phyloP scores from a whole-genome alignment of 2,888 invertebrate species.

The Abrostola triplasia region DNA sequence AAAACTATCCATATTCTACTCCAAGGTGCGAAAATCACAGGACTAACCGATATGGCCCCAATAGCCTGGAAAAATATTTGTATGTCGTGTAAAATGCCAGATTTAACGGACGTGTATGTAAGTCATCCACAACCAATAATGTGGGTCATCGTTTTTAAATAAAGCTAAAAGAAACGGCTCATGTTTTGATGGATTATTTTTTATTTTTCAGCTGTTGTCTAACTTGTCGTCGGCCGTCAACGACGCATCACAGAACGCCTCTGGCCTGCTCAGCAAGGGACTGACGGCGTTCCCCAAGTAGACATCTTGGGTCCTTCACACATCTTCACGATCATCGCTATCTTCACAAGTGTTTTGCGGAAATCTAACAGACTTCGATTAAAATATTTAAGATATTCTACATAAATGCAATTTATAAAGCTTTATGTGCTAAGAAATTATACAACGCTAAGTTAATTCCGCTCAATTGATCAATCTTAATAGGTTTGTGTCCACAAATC shows the following conservation, averaged over 20 bases:
- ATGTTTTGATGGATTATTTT: conserved; percentile 8
- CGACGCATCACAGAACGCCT: conserved; percentile 82
- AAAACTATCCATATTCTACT: no score
- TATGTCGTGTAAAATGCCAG: no score
- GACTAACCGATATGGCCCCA: no score
- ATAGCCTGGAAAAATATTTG: no score
- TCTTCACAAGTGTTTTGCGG: conserved; percentile 46
- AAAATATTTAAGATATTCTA: background rate
- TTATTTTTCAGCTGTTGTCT: conserved; percentile 73
- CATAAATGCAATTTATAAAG: no score
- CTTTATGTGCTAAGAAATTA: conserved; percentile 5
- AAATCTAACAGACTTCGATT: conserved; percentile 57
- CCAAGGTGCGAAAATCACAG: no score
- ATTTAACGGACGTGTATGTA: no score
- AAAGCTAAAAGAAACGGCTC: background rate
- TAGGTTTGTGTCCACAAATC: conserved; percentile 35
- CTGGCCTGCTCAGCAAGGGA: conserved; percentile 86
- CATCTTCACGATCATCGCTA: conserved; percentile 38
- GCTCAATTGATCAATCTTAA: conserved; percentile 7
- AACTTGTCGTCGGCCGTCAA: conserved; percentile 77
- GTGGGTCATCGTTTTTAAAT: background rate
- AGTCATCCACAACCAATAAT: no score
- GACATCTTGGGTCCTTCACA: conserved; percentile 30
- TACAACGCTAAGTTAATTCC: no score
- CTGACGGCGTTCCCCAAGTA: conserved; percentile 81